phyloP scores from a whole-genome alignment of 2,797 vertebrate genomes.

The Acanthornis magna region DNA sequence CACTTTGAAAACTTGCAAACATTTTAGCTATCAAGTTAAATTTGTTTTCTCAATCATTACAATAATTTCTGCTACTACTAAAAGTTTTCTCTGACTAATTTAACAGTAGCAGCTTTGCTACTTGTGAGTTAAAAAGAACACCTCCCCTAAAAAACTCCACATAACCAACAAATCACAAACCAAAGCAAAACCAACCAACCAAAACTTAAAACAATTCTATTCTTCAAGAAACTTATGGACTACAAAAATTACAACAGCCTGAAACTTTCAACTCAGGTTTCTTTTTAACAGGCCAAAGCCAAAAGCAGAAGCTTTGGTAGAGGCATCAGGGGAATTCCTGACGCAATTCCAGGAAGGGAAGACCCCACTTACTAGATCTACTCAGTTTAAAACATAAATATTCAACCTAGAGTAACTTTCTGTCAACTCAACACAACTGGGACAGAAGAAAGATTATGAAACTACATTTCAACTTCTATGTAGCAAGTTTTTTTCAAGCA shows the following conservation, averaged over 20 bases:
- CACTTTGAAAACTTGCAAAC: neutral
- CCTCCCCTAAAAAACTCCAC: accelerated
- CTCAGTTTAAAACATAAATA: neutral
- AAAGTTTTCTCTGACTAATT: neutral
- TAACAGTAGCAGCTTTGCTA: neutral
- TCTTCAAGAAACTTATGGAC: neutral
- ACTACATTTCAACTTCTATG: neutral
- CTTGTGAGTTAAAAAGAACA: neutral
- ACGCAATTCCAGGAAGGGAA: neutral
- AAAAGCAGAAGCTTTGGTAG: neutral
- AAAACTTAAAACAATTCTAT: neutral
- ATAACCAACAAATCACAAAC: neutral
- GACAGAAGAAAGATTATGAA: neutral
- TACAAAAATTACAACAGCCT: neutral
- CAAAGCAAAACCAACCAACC: neutral
- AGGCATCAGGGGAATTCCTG: neutral
- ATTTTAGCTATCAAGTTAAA: neutral
- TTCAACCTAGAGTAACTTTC: neutral
- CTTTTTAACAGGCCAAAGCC: neutral
- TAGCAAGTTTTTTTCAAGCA: neutral
- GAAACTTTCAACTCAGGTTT: neutral
- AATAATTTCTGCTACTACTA: neutral
- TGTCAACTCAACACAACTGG: neutral
- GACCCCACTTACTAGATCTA: neutral
- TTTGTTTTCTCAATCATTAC: neutral